Percentiles rank a stretch among this genome's conserved stretches.
Evolutionary conservation across 2,113 vertebrate species (phyloP).

Genomic region (Thunnus thynnus): DNA sequence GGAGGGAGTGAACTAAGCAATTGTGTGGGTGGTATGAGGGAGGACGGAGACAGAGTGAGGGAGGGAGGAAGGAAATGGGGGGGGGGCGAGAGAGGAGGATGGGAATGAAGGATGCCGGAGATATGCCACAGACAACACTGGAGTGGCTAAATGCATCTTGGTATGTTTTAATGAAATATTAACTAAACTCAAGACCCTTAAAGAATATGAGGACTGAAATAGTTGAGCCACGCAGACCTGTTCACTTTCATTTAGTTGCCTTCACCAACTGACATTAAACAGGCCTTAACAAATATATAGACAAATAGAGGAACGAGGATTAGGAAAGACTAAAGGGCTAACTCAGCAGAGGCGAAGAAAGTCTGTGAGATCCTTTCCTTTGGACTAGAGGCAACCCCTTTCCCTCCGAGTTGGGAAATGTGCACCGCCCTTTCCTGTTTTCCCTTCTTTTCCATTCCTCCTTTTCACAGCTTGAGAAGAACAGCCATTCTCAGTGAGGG

Average conservation of each 20-base stretch:
- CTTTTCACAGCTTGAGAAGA: slow-evolving; percentile 59
- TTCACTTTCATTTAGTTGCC: slow-evolving; percentile 6
- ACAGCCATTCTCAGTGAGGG: slow-evolving; percentile 47
- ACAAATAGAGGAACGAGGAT: slow-evolving; percentile 4
- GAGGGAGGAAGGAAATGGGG: slow-evolving; percentile 18
- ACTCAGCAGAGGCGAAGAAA: slow-evolving; percentile 30
- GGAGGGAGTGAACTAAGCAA: slow-evolving; percentile 49
- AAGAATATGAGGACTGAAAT: background rate
- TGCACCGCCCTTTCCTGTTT: slow-evolving; percentile 80
- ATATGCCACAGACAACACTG: slow-evolving; percentile 29
- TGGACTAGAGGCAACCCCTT: slow-evolving; percentile 34
- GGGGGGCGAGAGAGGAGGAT: slow-evolving; percentile 21
- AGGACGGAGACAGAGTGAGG: background rate
- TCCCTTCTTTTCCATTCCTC: slow-evolving; percentile 74
- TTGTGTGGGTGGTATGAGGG: slow-evolving; percentile 55
- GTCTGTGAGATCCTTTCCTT: slow-evolving; percentile 41
- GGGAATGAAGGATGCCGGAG: slow-evolving; percentile 52
- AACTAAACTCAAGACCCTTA: background rate
- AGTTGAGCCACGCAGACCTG: background rate
- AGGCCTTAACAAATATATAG: background rate
- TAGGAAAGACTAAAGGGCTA: slow-evolving; percentile 21
- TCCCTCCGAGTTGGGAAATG: slow-evolving; percentile 31
- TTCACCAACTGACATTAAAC: slow-evolving; percentile 3
- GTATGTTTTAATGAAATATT: slow-evolving; percentile 28
- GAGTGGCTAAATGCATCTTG: slow-evolving; percentile 10